Conservation (phyloP, 1,140 invertebrate genomes). For the Formica exsecta region DNA sequence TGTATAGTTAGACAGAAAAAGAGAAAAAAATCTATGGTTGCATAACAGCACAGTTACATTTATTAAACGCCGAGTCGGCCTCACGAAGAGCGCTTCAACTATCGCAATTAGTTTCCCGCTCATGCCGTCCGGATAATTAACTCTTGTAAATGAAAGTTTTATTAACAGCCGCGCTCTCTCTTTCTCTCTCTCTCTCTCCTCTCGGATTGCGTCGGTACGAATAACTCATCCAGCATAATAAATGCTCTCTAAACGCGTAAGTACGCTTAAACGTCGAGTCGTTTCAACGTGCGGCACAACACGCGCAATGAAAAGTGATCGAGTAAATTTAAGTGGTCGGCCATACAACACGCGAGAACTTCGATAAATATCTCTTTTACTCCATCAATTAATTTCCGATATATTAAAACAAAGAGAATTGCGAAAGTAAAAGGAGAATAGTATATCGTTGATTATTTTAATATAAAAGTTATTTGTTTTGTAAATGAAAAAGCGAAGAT, state of each 20-base stretch:
- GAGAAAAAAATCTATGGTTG: conserved; percentile 49
- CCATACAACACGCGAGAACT: neutral
- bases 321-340: neutral
- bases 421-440: neutral
- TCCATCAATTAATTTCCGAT: neutral
- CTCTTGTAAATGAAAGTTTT: conserved; percentile 64
- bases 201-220: conserved; percentile 40
- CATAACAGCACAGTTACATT: conserved; percentile 60
- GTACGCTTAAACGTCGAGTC: conserved; percentile 24
- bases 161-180: conserved; percentile 42
- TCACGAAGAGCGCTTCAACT: conserved; percentile 56
- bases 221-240: conserved; percentile 60
- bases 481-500: neutral
- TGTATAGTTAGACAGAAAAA: conserved; percentile 1
- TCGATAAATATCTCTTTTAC: neutral
- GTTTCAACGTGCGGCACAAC: conserved; percentile 19
- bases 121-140: conserved; percentile 56
- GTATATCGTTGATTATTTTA: neutral
- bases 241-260: conserved; percentile 47
- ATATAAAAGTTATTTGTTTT: neutral
- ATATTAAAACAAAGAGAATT: neutral
- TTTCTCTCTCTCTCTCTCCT: no score
- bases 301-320: neutral
- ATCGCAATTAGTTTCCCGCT: conserved; percentile 64
- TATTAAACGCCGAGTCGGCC: conserved; percentile 53